A percentile compares a stretch with the other conserved stretches of the same genome.
phyloP scores from a whole-genome alignment of 2,113 vertebrate species.

The Takifugu bimaculatus region DNA sequence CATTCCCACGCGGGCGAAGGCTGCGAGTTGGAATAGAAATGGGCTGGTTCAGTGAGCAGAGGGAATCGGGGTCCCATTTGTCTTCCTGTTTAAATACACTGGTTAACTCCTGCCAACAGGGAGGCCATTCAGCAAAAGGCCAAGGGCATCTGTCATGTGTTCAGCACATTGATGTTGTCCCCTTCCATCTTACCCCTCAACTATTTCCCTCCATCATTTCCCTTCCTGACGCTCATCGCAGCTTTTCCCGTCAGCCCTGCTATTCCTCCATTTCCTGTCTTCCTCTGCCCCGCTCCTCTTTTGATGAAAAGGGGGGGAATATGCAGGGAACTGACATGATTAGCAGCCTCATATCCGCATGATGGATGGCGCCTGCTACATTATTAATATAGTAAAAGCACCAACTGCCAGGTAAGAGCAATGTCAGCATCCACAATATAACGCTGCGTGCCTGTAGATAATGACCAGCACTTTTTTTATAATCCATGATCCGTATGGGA shows the following conservation, averaged over 20 bases:
- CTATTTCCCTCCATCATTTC: slow-evolving; percentile 20
- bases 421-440: slow-evolving; percentile 74
- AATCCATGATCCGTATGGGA: slow-evolving; percentile 60
- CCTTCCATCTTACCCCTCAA: slow-evolving; percentile 18
- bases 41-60: slow-evolving; percentile 64
- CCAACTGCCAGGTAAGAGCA: slow-evolving; percentile 74
- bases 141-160: slow-evolving; percentile 74
- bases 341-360: slow-evolving; percentile 70
- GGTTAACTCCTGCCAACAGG: slow-evolving; percentile 72
- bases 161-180: slow-evolving; percentile 62
- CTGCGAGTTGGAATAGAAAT: slow-evolving; percentile 68
- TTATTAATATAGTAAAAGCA: slow-evolving; percentile 80
- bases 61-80: slow-evolving; percentile 64
- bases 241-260: neutral
- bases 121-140: slow-evolving; percentile 70
- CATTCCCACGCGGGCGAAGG: slow-evolving; percentile 53
- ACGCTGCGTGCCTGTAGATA: slow-evolving; percentile 61
- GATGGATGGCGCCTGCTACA: slow-evolving; percentile 72
- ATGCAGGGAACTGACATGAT: slow-evolving; percentile 72
- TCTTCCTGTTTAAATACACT: slow-evolving; percentile 76
- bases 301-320: slow-evolving; percentile 61
- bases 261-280: slow-evolving; percentile 13
- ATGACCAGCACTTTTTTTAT: slow-evolving; percentile 64
- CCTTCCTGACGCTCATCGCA: slow-evolving; percentile 44
- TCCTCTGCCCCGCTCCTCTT: slow-evolving; percentile 12